Percentiles rank a stretch among this genome's conserved stretches.
phyloP scores from a whole-genome alignment of 2,113 vertebrate genomes.

The Brachypodius melanocephalos region DNA sequence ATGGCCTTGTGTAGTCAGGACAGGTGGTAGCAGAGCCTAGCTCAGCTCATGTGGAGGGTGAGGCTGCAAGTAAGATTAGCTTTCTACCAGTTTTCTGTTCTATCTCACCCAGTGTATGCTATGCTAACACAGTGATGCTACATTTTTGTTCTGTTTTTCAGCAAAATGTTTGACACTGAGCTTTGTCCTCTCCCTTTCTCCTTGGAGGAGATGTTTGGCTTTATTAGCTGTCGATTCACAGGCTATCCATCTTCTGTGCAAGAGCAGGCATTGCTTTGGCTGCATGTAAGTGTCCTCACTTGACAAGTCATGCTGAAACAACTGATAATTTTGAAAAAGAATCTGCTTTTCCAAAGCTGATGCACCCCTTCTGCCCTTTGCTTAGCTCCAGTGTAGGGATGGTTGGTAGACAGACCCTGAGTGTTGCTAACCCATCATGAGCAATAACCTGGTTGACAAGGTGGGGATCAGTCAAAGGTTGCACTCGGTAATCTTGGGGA shows the following conservation, averaged over 20 bases:
- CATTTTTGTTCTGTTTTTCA: slow-evolving; percentile 65
- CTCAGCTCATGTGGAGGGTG: accelerated
- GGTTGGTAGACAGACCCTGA: neutral
- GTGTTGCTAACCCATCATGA: neutral
- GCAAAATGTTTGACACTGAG: slow-evolving; percentile 99
- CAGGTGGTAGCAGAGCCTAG: neutral
- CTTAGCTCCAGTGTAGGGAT: neutral
- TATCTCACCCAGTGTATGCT: neutral
- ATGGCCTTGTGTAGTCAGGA: neutral
- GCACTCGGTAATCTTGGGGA: neutral
- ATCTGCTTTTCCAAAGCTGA: neutral
- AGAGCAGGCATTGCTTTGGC: slow-evolving; percentile 96
- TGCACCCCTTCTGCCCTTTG: neutral
- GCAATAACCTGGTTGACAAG: neutral
- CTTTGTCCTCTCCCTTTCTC: slow-evolving; percentile 97
- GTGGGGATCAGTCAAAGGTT: neutral
- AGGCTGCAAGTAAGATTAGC: neutral
- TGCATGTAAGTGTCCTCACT: slow-evolving; percentile 84
- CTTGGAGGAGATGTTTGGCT: slow-evolving; percentile 99
- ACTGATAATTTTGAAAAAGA: neutral
- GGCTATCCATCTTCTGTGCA: slow-evolving; percentile 97
- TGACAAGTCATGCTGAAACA: neutral
- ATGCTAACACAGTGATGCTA: neutral
- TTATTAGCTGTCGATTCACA: slow-evolving; percentile 97
- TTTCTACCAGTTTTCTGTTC: neutral